Evolutionary conservation across 2,113 vertebrate species (phyloP), one percentile per base, ranked within the genome.

Genomic region (Cardinalis cardinalis): DNA sequence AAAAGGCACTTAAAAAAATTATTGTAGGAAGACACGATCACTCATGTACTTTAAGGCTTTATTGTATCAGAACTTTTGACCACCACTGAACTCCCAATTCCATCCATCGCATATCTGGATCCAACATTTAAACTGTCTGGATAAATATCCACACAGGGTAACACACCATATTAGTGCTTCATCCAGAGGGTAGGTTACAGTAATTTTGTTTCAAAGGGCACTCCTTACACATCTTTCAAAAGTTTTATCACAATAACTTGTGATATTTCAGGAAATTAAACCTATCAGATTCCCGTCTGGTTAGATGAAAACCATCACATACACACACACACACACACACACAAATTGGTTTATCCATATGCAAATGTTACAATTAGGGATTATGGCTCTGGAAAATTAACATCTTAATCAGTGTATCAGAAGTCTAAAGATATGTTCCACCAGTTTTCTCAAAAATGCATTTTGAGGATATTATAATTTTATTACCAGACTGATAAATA

Each of bases 401-500:
- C 79, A 90, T 28, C 40, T 87, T 87, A 88, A 91, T 91, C 52
- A 55, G 18, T 60, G 31, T 60, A 70, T 86, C n/a, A 48, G 34
- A 69, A 69, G 34, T 36, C 46, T 92, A 87, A 95, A 73, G 63
- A 40, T 9, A 31, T 56, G 23, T 73, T 21, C 58, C 86, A 36
- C 32, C 36, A 68, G 52, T 92, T 90, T 83, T 88, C 73, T 91
- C 12, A 48, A 92, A 94, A 90, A 89, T 61, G 34, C 4, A 40
- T 88, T 88, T 69, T 40, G 56, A 8, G 6, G 13, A 26, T 82
- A 64, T 65, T 87, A 32, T 55, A 79, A 92, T 93, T 44, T 68
- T 81, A 89, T 90, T 94, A 76, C 55, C 89, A 96, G 92, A 84
- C 36, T 64, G 78, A 92, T 73, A 93, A 92, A 73, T 70, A 93